Conservation (phyloP, 2,797 vertebrate genomes). For the Platalea minor region DNA sequence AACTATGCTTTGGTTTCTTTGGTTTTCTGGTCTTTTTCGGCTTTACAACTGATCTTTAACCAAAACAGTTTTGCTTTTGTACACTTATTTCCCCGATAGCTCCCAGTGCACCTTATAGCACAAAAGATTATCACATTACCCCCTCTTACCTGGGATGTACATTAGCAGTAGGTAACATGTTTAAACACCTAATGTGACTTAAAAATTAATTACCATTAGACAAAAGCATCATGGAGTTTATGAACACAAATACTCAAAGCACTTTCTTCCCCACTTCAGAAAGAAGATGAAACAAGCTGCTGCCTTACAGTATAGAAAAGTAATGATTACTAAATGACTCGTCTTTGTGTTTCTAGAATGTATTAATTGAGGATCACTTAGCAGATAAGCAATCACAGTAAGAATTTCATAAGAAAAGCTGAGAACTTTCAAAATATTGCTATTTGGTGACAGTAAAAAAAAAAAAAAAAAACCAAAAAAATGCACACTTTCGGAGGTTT, state of each 20-base stretch:
- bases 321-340: not conserved
- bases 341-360: not conserved
- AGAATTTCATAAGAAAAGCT: not conserved
- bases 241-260: not conserved
- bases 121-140: not conserved
- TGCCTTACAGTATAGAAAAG: not conserved
- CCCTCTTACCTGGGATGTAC: fast-evolving
- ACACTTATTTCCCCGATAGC: not conserved
- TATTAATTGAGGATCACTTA: not conserved
- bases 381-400: not conserved
- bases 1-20: not conserved
- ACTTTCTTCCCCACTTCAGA: not conserved
- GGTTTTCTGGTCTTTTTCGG: not conserved
- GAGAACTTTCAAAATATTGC: not conserved
- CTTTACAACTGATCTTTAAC: not conserved
- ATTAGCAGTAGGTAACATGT: not conserved
- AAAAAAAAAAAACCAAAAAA: not conserved
- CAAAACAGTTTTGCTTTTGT: not conserved
- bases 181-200: not conserved
- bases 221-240: not conserved
- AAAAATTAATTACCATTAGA: not conserved
- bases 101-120: not conserved
- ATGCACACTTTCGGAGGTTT: not conserved
- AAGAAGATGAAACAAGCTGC: not conserved
- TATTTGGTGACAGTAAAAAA: not conserved